Base-by-base conservation (phyloP, 2,113 vertebrate genomes). In the Platysteira castanea region DNA sequence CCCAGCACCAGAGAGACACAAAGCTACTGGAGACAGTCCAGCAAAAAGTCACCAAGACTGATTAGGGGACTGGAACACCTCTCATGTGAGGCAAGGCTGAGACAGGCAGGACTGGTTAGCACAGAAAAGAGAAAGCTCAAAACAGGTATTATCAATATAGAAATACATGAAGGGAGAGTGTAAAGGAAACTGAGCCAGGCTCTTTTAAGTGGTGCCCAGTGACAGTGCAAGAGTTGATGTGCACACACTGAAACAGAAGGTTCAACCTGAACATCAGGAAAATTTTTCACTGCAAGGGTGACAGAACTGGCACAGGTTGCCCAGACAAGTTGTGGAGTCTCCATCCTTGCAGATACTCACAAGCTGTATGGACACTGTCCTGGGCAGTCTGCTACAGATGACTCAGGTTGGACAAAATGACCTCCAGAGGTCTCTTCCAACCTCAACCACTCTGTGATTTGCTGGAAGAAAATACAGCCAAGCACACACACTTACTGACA, bases 201-300 rank as follows among this genome's bases (percentile, higher is more conserved):
- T 54, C 24, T 71, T 63, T 69, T 19, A 26, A 56, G 30, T 57
- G 31, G 5, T 57, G 42, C 18, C 19, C 56, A 79, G 20, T 13
- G 68, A 30, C 27, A 61, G 20, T 0, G 0, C 12, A 52, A 71
- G 42, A 76, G 17, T n/a, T 2, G 1, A 63, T 11, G 12, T 6
- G 41, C 18, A 35, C 9, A 28, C 4, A 52, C 13, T 12, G 19
- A 67, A 84, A 83, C 17, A 19, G 22, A 10, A 65, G 12, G n/a
- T 49, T 76, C 42, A 6, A 3, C 11, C 50, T 52, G 46, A 89
- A 78, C 26, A 82, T 54, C 26, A 89, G 35, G 19, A 74, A 78
- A 70, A 21, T 78, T 89, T 54, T 73, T 89, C 65, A 68, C 54
- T 74, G 6, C 50, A 49, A 50, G 8, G 5, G 31, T 80, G 17